Percentiles rank a stretch among this genome's conserved stretches.
Evolutionary conservation across 2,797 vertebrate species (phyloP).

Genomic region (Semaprochilodus insignis): DNA sequence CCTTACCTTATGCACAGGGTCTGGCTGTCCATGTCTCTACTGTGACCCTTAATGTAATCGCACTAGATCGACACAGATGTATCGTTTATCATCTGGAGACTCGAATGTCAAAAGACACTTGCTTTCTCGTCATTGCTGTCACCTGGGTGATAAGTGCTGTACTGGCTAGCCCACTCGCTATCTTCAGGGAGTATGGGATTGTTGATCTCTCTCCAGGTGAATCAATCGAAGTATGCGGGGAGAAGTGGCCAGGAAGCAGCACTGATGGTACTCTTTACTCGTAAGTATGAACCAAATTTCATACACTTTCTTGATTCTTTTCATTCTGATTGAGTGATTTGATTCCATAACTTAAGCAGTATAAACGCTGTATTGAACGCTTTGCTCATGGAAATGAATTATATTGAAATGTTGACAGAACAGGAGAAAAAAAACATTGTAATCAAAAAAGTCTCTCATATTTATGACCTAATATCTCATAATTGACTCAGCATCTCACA

Average conservation of each 20-base stretch:
- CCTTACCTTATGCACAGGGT: constrained; percentile 92
- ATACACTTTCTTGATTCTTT: not conserved
- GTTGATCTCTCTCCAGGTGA: constrained; percentile 87
- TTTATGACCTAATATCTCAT: no score
- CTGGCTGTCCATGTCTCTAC: constrained; percentile 94
- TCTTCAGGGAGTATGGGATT: constrained; percentile 90
- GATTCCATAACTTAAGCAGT: not conserved
- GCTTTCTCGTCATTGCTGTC: constrained; percentile 89
- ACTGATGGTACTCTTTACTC: constrained; percentile 87
- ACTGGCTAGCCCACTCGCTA: constrained; percentile 91
- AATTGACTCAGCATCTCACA: no score
- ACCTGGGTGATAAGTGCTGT: constrained; percentile 91
- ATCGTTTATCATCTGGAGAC: constrained; percentile 94
- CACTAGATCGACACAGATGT: constrained; percentile 89
- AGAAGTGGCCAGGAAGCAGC: constrained; percentile 90
- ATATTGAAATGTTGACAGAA: no score
- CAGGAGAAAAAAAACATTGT: no score
- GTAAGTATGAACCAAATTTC: constrained; percentile 34
- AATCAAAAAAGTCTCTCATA: no score
- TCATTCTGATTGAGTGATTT: not conserved
- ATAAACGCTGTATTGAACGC: no score
- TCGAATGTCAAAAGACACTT: constrained; percentile 89
- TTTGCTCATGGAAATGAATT: no score
- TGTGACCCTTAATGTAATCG: constrained; percentile 92
- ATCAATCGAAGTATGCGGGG: constrained; percentile 87